Base-by-base conservation (phyloP, 2,888 invertebrate species). In the Dryomyza anilis region DNA sequence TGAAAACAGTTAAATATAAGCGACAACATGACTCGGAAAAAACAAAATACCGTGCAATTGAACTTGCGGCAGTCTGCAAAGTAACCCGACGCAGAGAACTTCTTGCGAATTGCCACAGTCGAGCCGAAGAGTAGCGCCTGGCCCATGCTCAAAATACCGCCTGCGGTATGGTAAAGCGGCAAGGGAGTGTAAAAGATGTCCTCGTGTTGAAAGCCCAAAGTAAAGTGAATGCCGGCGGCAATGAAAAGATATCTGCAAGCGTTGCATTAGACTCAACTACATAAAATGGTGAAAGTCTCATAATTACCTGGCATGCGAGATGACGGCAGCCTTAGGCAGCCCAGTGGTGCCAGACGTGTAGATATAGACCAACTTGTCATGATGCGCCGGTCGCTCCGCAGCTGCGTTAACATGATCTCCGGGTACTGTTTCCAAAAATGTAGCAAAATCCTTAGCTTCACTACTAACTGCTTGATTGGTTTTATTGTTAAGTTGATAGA, bases 311-410 rank as follows among this genome's bases (percentile, higher is more conserved):
- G 94, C 91, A 77, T 96, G 92, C 21, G 93, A 95, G 76, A 99
- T 96, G 56, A 98, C 94, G 45, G 98, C 98, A 39, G 98, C 98
- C 83, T 98, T 99, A 0, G 98, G 98, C 67, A 98, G 84, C 5
- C 99, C 99, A 1, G 99, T 99, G 0, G 99, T 99, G 33, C 99
- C 99, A 46, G 97, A 98, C 0, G 99, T 99, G 83, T 96, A 99
- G 77, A 99, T 97, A 79, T 97, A 98, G 46, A 98, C 86, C 61
- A 98, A 84, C 75, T 89, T 89, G 76, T 93, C 94, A 69, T 89
- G 87, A 79, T 93, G 92, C 62, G 88, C 87, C 3, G 66, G 85
- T 78, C 73, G 77, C n/a, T 76, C 75, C 3, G 75, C 77, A 6
- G 77, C 76, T 2, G 75, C 68, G 2, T 80, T 74, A 3, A 81